phyloP scores from a whole-genome alignment of 2,113 vertebrate species.

The Tachuris rubrigastra region DNA sequence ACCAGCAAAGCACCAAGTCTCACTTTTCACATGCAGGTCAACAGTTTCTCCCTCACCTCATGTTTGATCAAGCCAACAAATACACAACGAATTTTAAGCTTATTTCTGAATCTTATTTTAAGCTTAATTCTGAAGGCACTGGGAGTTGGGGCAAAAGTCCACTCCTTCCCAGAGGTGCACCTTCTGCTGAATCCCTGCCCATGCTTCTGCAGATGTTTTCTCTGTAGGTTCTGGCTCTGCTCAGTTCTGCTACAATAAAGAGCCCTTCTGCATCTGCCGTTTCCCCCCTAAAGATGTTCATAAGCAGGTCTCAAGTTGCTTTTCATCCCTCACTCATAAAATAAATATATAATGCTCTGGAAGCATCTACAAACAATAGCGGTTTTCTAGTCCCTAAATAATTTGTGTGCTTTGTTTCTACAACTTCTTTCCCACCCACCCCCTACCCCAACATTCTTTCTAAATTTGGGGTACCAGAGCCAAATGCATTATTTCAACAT shows the following conservation, averaged over 20 bases:
- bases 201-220: neutral
- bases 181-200: neutral
- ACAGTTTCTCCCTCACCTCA: neutral
- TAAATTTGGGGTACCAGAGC: neutral
- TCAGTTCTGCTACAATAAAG: neutral
- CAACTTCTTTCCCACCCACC: neutral
- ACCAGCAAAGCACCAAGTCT: neutral
- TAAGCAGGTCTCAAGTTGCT: neutral
- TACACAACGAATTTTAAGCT: neutral
- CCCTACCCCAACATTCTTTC: neutral
- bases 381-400: neutral
- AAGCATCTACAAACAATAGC: neutral
- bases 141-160: neutral
- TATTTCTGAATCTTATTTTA: neutral
- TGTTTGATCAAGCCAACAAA: neutral
- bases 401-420: neutral
- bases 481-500: neutral
- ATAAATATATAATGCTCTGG: neutral
- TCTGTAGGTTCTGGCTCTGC: neutral
- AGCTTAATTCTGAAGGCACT: neutral
- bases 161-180: neutral
- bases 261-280: neutral
- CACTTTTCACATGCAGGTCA: neutral
- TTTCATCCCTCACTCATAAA: neutral
- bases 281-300: neutral